A percentile compares a stretch with the other conserved stretches of the same genome.
Conservation (phyloP, 2,797 vertebrate genomes). For the Enteromius afrohamiltoni region DNA sequence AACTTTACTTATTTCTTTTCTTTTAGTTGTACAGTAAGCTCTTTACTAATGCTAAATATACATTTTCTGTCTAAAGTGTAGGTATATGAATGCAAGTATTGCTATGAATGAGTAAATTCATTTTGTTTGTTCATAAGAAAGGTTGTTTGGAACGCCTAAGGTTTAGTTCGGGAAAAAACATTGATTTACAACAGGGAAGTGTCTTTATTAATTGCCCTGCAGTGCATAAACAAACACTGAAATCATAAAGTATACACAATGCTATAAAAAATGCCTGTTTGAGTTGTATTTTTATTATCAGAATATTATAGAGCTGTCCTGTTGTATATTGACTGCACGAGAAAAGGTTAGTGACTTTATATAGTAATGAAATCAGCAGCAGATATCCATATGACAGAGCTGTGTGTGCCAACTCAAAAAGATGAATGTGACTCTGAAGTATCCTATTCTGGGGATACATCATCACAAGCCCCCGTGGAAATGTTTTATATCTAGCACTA, state of each 20-base stretch:
- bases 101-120: background rate
- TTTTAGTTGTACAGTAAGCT: constrained; percentile 26
- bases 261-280: constrained; percentile 1
- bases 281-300: constrained; percentile 29
- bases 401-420: constrained; percentile 2
- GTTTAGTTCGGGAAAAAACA: background rate
- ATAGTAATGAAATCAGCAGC: constrained; percentile 22
- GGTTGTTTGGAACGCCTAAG: constrained; percentile 12
- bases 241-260: constrained; percentile 13
- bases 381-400: constrained; percentile 2
- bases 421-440: constrained; percentile 21
- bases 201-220: constrained; percentile 38
- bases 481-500: background rate
- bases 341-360: constrained; percentile 33
- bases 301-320: constrained; percentile 29
- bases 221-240: constrained; percentile 37
- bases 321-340: constrained; percentile 2
- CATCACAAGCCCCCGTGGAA: constrained; percentile 10
- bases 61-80: background rate
- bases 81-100: constrained; percentile 15
- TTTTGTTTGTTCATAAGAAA: constrained; percentile 13
- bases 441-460: constrained; percentile 20
- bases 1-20: background rate
- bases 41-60: constrained; percentile 28
- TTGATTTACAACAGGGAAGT: constrained; percentile 33